Conservation (phyloP, 2,888 invertebrate species). For the Trissolcus brochymenae region DNA sequence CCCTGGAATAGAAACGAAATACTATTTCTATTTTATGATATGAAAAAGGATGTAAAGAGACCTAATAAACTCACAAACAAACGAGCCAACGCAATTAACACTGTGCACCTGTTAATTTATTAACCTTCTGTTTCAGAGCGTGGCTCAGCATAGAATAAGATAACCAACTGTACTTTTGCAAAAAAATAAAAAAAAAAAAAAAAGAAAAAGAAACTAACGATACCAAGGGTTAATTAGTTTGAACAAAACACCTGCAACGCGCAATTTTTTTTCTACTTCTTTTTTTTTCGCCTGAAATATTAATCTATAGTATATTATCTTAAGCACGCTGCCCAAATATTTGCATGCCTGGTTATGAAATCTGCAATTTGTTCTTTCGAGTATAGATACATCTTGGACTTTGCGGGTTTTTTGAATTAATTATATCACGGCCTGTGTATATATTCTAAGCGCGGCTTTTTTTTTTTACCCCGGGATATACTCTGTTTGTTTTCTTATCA, state of each 20-base stretch:
- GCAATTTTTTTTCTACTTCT: background rate
- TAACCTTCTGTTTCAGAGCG: slow-evolving; percentile 3
- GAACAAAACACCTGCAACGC: no score
- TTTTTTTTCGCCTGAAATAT: background rate
- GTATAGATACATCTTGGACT: background rate
- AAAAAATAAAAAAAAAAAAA: slow-evolving; percentile 10
- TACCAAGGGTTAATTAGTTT: no score
- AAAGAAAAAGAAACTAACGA: background rate
- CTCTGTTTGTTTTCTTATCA: slow-evolving; percentile 8
- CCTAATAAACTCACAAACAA: slow-evolving; percentile 1
- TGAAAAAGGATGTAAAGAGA: slow-evolving; percentile 3
- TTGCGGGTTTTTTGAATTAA: slow-evolving; percentile 3
- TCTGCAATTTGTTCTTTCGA: no score
- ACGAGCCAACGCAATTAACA: slow-evolving; percentile 7
- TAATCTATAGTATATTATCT: no score
- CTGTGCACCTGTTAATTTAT: slow-evolving; percentile 6
- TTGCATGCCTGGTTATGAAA: no score
- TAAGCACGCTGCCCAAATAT: no score
- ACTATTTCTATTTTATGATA: slow-evolving; percentile 2
- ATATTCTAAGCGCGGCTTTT: no score
- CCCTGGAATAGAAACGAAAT: slow-evolving; percentile 25
- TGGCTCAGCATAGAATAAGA: no score
- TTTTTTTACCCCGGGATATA: no score
- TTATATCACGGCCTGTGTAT: background rate
- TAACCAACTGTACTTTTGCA: background rate